A percentile compares a stretch with the other conserved stretches of the same genome.
phyloP scores from a whole-genome alignment of 2,888 invertebrate genomes.

The Glaucopsyche alexis region DNA sequence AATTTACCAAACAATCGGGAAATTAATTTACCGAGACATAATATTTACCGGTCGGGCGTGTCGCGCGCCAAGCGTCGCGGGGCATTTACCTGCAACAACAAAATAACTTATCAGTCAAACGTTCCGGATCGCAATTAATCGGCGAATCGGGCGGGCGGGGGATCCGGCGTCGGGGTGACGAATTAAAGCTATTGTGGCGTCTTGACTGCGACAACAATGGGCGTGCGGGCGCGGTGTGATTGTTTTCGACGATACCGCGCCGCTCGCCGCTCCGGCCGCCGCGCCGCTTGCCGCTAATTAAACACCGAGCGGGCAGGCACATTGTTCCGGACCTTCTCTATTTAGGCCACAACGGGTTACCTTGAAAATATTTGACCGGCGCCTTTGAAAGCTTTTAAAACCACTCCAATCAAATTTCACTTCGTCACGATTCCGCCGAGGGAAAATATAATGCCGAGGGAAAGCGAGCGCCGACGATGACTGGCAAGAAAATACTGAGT shows the following conservation, averaged over 20 bases:
- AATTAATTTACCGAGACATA: conserved; percentile 25
- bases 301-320: conserved; percentile 79
- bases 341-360: conserved; percentile 65
- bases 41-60: background rate
- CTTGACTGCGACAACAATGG: conserved; percentile 77
- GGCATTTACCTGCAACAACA: conserved; percentile 69
- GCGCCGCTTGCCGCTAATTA: conserved; percentile 56
- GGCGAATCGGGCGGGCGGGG: conserved; percentile 5
- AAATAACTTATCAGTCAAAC: conserved; percentile 17
- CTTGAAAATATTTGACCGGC: conserved; percentile 63
- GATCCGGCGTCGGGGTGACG: conserved; percentile 70
- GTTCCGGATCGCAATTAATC: conserved; percentile 17
- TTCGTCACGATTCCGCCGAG: conserved; percentile 53
- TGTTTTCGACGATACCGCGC: conserved; percentile 78
- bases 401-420: conserved; percentile 48
- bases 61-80: conserved; percentile 1
- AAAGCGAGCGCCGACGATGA: conserved; percentile 55
- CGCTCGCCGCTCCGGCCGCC: conserved; percentile 41
- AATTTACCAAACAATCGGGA: conserved; percentile 51
- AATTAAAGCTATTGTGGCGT: conserved; percentile 74
- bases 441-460: conserved; percentile 46
- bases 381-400: conserved; percentile 48
- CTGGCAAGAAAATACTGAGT: conserved; percentile 58
- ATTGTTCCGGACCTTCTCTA: conserved; percentile 76
- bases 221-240: conserved; percentile 55